phyloP scores from a whole-genome alignment of 2,888 invertebrate species.

The Volucella zonaria region DNA sequence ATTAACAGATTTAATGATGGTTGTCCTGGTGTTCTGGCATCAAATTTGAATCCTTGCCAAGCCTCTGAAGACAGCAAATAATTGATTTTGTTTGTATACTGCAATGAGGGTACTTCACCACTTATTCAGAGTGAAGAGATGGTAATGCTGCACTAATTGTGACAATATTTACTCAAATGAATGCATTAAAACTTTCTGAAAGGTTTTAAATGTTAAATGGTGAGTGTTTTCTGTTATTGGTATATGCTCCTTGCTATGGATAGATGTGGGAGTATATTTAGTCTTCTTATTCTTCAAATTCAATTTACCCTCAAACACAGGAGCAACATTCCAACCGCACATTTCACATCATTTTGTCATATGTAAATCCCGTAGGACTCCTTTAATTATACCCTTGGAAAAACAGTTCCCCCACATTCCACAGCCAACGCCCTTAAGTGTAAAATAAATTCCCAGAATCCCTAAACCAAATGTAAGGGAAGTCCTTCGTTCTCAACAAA shows the following conservation, averaged over 20 bases:
- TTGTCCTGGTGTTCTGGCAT: neutral
- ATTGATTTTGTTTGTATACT: neutral
- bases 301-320: too few relatives aligned
- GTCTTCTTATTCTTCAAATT: too few relatives aligned
- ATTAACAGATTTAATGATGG: slow-evolving; percentile 23
- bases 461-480: neutral
- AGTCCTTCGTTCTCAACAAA: neutral
- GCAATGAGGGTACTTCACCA: neutral
- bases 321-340: neutral
- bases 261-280: too few relatives aligned
- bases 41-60: neutral
- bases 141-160: too few relatives aligned
- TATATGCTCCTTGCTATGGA: too few relatives aligned
- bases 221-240: too few relatives aligned
- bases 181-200: too few relatives aligned
- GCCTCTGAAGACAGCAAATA: neutral
- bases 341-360: neutral
- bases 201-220: too few relatives aligned
- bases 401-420: neutral
- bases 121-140: too few relatives aligned
- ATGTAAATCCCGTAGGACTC: neutral
- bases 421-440: too few relatives aligned
- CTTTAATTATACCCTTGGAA: neutral
- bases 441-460: neutral
- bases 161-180: too few relatives aligned